Evolutionary conservation across 2,797 vertebrate genomes (phyloP), one percentile per base, ranked within the genome.

Genomic region (Molossus molossus): DNA sequence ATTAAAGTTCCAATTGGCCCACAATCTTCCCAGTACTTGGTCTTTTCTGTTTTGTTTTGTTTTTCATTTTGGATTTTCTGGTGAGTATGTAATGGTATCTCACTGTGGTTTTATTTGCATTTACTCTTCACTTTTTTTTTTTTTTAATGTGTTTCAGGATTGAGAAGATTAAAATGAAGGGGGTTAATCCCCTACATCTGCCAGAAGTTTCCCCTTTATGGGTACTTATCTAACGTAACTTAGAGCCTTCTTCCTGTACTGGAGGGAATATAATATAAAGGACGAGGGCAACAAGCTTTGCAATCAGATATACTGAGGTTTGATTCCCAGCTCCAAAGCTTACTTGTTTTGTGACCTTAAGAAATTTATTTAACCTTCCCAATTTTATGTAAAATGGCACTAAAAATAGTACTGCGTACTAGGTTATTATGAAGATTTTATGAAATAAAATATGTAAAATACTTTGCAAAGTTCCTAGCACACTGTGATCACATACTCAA

Each of bases 391-490:
- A 87, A 90, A 94, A 90, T 70, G 53, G 33, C 33, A 80, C 33
- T 55, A 53, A 65, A 64, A 93, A 69, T 64, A 84, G 25, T 86
- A 84, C 77, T 45, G 57, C 20, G 81, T 40, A n/a, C 72, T 9
- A 83, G 57, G 33, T 37, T 84, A 25, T 37, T 85, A 69, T 64
- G 37, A 69, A 25, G 27, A 90, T 84, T 87, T 90, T 64, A 45
- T 79, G 55, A 89, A 53, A 85, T 50, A 90, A 92, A 83, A 76
- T 60, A 87, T 90, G 67, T 90, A 83, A 96, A 95, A 81, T 33
- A 18, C 29, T 88, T 76, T 87, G 48, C 13, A 89, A 91, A 90
- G 21, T 83, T 94, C 50, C 48, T 55, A 40, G 55, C 23, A 94
- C 11, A 60, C 33, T 65, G 72, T 53, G 20, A 90, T 48, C 45